phyloP scores from a whole-genome alignment of 2,797 vertebrate genomes.

The Paedocypris micromegethes region DNA sequence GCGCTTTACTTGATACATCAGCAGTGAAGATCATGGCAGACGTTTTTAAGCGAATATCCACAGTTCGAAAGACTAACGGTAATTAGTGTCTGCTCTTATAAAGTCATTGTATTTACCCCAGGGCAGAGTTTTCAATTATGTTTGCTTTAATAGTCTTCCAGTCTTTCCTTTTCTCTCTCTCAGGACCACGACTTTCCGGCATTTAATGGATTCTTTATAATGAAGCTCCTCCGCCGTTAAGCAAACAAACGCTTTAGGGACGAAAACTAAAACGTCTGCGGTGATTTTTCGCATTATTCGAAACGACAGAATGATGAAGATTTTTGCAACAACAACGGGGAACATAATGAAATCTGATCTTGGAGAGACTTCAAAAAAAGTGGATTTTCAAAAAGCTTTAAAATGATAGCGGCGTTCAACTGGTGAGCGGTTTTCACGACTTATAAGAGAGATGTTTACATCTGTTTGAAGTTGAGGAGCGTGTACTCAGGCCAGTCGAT shows the following conservation, averaged over 20 bases:
- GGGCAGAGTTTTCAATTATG: constrained; percentile 29
- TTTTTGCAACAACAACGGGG: constrained; percentile 1
- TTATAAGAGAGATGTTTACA: constrained; percentile 60
- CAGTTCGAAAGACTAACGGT: constrained; percentile 1
- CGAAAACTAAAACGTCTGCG: neutral
- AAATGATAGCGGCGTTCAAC: neutral
- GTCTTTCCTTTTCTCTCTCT: constrained; percentile 15
- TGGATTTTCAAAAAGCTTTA: no score
- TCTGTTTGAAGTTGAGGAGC: constrained; percentile 70
- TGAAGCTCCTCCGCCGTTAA: constrained; percentile 9
- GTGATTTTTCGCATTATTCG: constrained; percentile 7
- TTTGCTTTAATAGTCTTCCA: constrained; percentile 29
- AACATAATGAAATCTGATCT: neutral
- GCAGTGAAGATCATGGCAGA: neutral
- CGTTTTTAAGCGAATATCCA: constrained; percentile 1
- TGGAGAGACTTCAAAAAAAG: neutral
- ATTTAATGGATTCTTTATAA: constrained; percentile 25
- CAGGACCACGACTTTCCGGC: constrained; percentile 13
- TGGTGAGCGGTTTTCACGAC: neutral
- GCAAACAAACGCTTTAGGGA: constrained; percentile 12
- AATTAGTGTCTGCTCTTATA: constrained; percentile 19
- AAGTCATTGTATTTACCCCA: constrained; percentile 25
- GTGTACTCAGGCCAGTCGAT: constrained; percentile 84
- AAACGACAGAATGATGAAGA: constrained; percentile 10
- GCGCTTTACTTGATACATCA: constrained; percentile 12